Evolutionary conservation across 1,140 invertebrate species (phyloP), one percentile per base, ranked within the genome.

Genomic region (Trichomalopsis sarcophagae): DNA sequence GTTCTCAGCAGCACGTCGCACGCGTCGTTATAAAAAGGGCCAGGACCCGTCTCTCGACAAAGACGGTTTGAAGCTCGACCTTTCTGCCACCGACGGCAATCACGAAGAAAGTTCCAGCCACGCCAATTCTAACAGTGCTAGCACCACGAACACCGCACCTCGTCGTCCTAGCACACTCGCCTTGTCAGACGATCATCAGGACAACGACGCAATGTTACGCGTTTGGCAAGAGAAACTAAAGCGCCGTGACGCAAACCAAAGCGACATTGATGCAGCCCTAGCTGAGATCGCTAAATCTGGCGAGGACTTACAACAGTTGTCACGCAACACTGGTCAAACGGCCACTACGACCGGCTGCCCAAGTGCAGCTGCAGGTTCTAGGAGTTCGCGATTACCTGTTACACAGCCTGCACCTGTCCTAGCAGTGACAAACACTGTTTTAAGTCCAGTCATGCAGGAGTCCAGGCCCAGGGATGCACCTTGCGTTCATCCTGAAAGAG

Each of bases 1-100:
- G 84, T 97, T 97, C 90, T 97, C 97, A 9, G 95, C 96, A 0
- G 95, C 97, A 0, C 94, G 97, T 85, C 94, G 97, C 88, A 98
- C 97, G 0, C 94, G 97, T 82, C 94, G 97, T 66, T 97, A 97
- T 87, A 97, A 97, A 87, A 95, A 97, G 81, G 95, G 92, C 23
- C 95, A 95, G 47, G 96, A 97, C 87, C 91, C 93, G 9, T 93
- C 93, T 86, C 81, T 86, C 17, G 94, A 94, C 66, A 91, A 90
- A 13, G 88, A 88, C 0, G 17, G 86, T 11, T 14, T 79, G 9
- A 90, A 87, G 21, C 75, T 83, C 86, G 89, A 73, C 50, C 79
- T 78, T 21, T 73, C 69, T 10, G 84, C n/a, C 30, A 30, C 66
- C 27, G 40, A 55, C 2, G 71, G 40, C 11, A 13, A 27, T 0